Percentiles rank a stretch among this genome's conserved stretches.
Conservation (phyloP, 1,140 invertebrate species). For the Rhagoletis pomonella region DNA sequence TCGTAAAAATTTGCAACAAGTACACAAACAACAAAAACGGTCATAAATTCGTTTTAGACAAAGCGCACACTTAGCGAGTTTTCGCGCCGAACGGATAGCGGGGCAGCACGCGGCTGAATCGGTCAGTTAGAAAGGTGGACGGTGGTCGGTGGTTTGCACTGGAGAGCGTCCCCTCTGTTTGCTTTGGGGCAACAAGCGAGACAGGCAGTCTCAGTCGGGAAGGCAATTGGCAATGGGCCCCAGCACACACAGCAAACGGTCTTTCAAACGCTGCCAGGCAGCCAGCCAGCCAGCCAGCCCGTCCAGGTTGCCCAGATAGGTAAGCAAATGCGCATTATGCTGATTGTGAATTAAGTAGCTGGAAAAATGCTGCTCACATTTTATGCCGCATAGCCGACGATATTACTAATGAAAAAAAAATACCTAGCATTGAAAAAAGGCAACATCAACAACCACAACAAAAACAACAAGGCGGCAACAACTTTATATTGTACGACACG, state of each 20-base stretch:
- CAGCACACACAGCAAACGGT: background rate
- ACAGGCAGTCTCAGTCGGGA: background rate
- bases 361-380: slow-evolving; percentile 46
- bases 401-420: background rate
- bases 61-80: background rate
- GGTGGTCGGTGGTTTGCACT: background rate
- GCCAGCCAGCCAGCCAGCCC: background rate
- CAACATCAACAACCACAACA: background rate
- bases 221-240: background rate
- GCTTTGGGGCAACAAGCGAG: background rate
- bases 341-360: slow-evolving; percentile 21
- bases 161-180: too few relatives aligned
- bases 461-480: background rate
- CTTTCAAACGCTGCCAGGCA: background rate
- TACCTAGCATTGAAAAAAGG: background rate
- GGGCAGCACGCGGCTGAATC: too few relatives aligned
- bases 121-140: background rate
- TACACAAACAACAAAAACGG: background rate
- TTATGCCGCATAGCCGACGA: background rate
- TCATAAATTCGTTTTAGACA: background rate
- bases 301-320: background rate
- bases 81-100: too few relatives aligned
- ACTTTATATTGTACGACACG: too few relatives aligned
- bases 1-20: background rate
- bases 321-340: background rate